phyloP scores from a whole-genome alignment of 2,113 vertebrate genomes.

The Orthonyx spaldingii region DNA sequence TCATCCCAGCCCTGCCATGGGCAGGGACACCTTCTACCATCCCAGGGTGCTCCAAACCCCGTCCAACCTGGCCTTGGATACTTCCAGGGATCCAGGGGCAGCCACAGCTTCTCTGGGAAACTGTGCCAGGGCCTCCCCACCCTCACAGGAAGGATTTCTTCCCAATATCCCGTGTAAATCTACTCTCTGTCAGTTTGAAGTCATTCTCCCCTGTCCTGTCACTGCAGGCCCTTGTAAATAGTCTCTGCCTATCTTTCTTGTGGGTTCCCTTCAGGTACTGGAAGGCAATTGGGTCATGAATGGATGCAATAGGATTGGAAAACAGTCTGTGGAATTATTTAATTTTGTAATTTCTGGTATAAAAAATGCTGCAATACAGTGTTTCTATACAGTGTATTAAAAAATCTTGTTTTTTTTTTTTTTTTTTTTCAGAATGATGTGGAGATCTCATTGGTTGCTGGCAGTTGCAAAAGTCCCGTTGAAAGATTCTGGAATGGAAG shows the following conservation, averaged over 20 bases:
- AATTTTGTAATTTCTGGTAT: not conserved
- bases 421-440: constrained; percentile 66
- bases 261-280: not conserved
- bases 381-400: not conserved
- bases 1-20: fast-evolving
- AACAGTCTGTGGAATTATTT: not conserved
- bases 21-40: fast-evolving
- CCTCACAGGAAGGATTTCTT: not conserved
- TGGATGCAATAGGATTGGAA: not conserved
- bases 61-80: not conserved
- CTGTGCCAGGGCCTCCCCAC: not conserved
- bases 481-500: constrained; percentile 71
- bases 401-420: not conserved
- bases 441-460: constrained; percentile 70
- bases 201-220: not conserved
- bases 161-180: not conserved
- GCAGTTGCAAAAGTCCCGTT: constrained; percentile 60
- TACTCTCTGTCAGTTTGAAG: not conserved
- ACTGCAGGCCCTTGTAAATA: not conserved
- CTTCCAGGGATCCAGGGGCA: not conserved
- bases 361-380: not conserved
- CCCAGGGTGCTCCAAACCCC: not conserved
- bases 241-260: not conserved
- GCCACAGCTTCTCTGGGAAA: not conserved
- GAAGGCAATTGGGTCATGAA: not conserved